Base-by-base conservation (phyloP, 2,888 invertebrate genomes). In the Mythimna ferrago region DNA sequence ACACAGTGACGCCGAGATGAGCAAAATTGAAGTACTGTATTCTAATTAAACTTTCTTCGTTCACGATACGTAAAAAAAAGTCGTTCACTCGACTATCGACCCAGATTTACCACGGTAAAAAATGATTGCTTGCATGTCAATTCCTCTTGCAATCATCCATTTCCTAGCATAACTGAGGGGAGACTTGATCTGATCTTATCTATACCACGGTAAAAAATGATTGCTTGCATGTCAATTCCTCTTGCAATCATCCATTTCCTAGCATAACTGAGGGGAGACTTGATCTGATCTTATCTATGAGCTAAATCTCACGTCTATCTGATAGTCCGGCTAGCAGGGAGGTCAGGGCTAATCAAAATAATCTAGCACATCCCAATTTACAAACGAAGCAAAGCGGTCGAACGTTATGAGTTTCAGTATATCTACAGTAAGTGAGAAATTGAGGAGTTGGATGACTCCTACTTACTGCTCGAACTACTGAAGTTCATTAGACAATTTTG, bases 301-400 rank as follows among this genome's bases (percentile, higher is more conserved):
- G 35, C 73, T 72, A 72, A 73, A 72, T 73, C 54, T 48, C 35
- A 56, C 19, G 54, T 14, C 6, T 48, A 54, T 26, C 21, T 21
- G 21, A 35, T 54, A 35, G 21, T 19, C 2, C 4, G 19, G 32
- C 14, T 72, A 60, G 53, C 21, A 53, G 2, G 41, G 26, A 58
- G 14, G 38, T 58, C 32, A 7, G 6, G 5, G 38, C 11, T 41
- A 10, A 54, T 54, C 32, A 32, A 41, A 56, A 32, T 60, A 32
- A n/a, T 58, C 38, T 51, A 72, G 16, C 19, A 53, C 21, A 35
- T 32, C 41, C 41, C 21, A 19, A 19, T 65, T 26, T 21, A 60
- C 21, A 6, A 41, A 38, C 38, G 38, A 26, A 56, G 14, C 21
- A 26, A 53, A 9, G 51, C 14, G 9, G 9, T 19, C 5, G 11